A percentile compares a stretch with the other conserved stretches of the same genome.
These are phyloP conservation scores for Enoplosus armatus DNA, from an alignment of 2,797 vertebrate genomes.

Conservation along the genomic window DNA sequence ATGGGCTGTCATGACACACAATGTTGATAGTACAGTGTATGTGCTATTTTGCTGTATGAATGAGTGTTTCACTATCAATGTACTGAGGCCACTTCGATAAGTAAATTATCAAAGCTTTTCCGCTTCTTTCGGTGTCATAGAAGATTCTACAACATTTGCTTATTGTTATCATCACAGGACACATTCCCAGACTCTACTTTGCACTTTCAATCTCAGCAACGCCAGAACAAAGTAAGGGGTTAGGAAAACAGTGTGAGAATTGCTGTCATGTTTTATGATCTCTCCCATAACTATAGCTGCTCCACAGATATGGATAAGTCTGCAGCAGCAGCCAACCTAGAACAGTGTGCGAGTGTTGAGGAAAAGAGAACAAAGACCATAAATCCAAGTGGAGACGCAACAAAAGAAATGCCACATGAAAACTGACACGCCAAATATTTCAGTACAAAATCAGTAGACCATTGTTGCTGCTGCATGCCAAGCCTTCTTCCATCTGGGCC, in stretches of 20 bases:
- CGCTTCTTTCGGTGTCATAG: slow-evolving; percentile 31
- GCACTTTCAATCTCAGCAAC: slow-evolving; percentile 51
- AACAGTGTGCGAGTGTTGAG: background rate
- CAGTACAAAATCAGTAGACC: background rate
- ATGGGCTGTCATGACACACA: background rate
- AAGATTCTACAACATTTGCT: slow-evolving; percentile 29
- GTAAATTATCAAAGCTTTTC: slow-evolving; percentile 61
- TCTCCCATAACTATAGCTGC: slow-evolving; percentile 11
- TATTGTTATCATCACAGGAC: slow-evolving; percentile 60
- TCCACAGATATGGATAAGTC: slow-evolving; percentile 33
- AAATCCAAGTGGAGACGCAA: background rate
- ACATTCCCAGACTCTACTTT: slow-evolving; percentile 61
- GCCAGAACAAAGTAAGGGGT: slow-evolving; percentile 23
- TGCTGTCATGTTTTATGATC: slow-evolving; percentile 53
- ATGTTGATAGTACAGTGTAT: slow-evolving; percentile 17
- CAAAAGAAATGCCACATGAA: slow-evolving; percentile 4
- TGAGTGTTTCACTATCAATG: slow-evolving; percentile 59
- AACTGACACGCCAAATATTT: slow-evolving; percentile 30
- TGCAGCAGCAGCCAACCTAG: background rate
- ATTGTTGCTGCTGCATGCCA: background rate
- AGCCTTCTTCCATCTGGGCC: slow-evolving; percentile 2
- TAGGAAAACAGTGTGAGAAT: slow-evolving; percentile 36
- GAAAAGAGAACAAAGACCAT: background rate
- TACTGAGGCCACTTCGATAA: slow-evolving; percentile 58
- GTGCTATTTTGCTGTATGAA: slow-evolving; percentile 29